These are phyloP conservation scores for Eledona agricola DNA, from an alignment of 2,888 invertebrate species.

Conservation along the genomic window DNA sequence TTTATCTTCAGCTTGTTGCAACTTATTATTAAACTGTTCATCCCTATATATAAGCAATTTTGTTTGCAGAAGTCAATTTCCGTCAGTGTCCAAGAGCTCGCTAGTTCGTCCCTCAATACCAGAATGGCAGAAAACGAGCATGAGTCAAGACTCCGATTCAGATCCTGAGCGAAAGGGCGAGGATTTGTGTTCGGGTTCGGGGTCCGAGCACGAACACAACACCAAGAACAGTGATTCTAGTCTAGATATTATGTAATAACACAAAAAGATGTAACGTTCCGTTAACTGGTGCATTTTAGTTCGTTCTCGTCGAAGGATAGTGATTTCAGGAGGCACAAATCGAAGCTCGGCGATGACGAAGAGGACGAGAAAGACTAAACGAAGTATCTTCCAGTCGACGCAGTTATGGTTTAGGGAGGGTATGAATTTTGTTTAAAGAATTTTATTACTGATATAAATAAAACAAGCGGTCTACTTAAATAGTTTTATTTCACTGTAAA, in stretches of 20 bases:
- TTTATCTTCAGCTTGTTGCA: no score
- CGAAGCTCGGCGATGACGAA: constrained; percentile 21
- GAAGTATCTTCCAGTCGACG: constrained; percentile 18
- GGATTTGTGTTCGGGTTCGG: constrained; percentile 67
- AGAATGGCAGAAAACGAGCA: constrained; percentile 79
- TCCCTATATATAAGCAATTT: neutral
- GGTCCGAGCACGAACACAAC: constrained; percentile 76
- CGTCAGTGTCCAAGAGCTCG: constrained; percentile 69
- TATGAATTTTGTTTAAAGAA: neutral
- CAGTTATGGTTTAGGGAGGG: constrained; percentile 6
- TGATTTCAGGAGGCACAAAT: constrained; percentile 27
- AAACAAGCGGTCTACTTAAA: constrained; percentile 37
- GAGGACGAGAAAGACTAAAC: constrained; percentile 20
- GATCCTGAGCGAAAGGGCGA: constrained; percentile 67
- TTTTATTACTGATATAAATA: constrained; percentile 1
- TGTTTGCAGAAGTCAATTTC: constrained; percentile 77
- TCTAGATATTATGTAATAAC: constrained; percentile 74
- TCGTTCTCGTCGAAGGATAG: constrained; percentile 32
- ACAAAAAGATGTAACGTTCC: no score
- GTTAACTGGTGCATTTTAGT: constrained; percentile 13
- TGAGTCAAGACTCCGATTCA: constrained; percentile 63
- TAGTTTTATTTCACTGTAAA: constrained; percentile 45
- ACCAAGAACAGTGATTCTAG: constrained; percentile 81
- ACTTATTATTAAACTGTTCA: no score
- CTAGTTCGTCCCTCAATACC: constrained; percentile 78